phyloP scores from a whole-genome alignment of 2,797 vertebrate genomes.

The Lophius americanus region DNA sequence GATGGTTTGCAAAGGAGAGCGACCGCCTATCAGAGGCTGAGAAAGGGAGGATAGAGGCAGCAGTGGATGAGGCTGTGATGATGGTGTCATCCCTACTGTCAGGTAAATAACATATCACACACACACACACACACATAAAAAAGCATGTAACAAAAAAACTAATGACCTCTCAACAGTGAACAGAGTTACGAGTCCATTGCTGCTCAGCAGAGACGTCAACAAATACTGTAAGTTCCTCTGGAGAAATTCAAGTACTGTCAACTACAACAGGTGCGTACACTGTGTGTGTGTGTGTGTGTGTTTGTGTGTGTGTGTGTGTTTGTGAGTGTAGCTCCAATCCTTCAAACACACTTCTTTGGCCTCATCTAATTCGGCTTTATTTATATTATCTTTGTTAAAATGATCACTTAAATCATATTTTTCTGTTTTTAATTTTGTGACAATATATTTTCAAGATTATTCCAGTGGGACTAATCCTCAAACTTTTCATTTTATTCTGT shows the following conservation, averaged over 20 bases:
- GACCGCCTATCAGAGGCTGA: slow-evolving; percentile 52
- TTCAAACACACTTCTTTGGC: too few relatives aligned
- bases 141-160: neutral
- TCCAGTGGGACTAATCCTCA: too few relatives aligned
- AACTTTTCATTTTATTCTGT: too few relatives aligned
- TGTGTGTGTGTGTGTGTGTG: neutral
- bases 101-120: slow-evolving; percentile 41
- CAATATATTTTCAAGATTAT: neutral
- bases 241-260: slow-evolving; percentile 78
- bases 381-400: neutral
- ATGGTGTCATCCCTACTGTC: slow-evolving; percentile 68
- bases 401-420: neutral
- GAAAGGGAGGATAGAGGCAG: slow-evolving; percentile 57
- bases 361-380: too few relatives aligned
- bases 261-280: slow-evolving; percentile 81
- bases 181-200: slow-evolving; percentile 68
- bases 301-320: neutral
- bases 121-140: neutral
- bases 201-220: slow-evolving; percentile 83
- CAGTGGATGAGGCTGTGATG: slow-evolving; percentile 75
- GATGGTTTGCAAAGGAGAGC: slow-evolving; percentile 69
- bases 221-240: slow-evolving; percentile 88
- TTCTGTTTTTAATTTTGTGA: neutral
- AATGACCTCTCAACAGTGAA: slow-evolving; percentile 66
- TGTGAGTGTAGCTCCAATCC: neutral